Evolutionary conservation across 92 coral and sea anemone genomes (phyloP).

Genomic region (Porites lobata): DNA sequence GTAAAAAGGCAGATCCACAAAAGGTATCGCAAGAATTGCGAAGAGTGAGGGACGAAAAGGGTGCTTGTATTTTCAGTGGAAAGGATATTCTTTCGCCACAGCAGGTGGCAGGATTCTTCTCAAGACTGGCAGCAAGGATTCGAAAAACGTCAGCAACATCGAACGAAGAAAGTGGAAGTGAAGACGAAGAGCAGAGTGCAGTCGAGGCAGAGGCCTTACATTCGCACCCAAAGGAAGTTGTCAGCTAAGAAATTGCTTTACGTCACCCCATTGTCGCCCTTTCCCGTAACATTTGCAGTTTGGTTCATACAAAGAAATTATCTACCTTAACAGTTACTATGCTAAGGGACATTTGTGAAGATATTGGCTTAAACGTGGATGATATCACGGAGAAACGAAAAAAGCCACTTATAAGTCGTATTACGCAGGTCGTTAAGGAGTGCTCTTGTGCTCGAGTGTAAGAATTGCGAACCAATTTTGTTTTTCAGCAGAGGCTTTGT

Average conservation of each 20-base stretch:
- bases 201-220: conserved; percentile 8
- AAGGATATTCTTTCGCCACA: conserved; percentile 32
- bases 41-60: conserved; percentile 30
- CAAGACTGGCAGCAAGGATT: conserved; percentile 22
- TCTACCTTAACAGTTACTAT: conserved; percentile 19
- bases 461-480: not conserved
- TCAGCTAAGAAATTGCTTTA: too few species aligned
- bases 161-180: conserved; percentile 16
- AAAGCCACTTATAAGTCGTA: conserved; percentile 41
- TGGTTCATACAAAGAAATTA: conserved; percentile 25
- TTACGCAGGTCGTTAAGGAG: conserved; percentile 33
- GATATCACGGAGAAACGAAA: conserved; percentile 30
- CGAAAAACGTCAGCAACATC: conserved; percentile 11
- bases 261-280: not conserved
- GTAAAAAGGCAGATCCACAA: conserved; percentile 31
- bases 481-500: conserved; percentile 11
- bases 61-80: conserved; percentile 36
- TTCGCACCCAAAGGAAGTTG: too few species aligned
- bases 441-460: conserved; percentile 13
- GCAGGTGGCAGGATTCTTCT: conserved; percentile 32
- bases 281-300: conserved; percentile 46
- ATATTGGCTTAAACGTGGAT: conserved; percentile 34
- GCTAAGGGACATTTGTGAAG: conserved; percentile 38
- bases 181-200: conserved; percentile 16
- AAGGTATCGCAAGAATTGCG: conserved; percentile 46